Evolutionary conservation across 1,140 invertebrate genomes (phyloP), one percentile per base, ranked within the genome.

Genomic region (Drosophila grimshawi): DNA sequence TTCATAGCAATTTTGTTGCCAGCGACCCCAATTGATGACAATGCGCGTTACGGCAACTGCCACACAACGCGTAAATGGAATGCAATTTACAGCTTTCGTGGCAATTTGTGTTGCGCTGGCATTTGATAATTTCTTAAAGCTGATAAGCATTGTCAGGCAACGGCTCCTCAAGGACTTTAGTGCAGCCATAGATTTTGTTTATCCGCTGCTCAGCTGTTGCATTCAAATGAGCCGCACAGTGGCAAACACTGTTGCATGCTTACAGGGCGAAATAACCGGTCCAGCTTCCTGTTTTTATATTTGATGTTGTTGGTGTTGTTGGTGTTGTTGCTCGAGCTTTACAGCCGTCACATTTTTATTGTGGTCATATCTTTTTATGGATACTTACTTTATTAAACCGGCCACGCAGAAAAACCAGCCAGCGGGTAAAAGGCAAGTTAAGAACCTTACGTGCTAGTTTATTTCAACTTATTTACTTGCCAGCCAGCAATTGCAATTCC

Each of bases 401-500:
- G 52, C 49, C 57, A 69, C 45, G 55, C 55, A 48, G 51, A 46
- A 74, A 59, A 67, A 73, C 37, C 19, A 66, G 43, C 41, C 62
- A 76, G 68, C 64, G 19, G 52, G 41, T 33, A 41, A 61, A 52
- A 6, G 35, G 39, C 64, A 76, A 76, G 67, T 51, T 65, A 56
- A 59, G 71, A 71, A 71, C 61, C 70, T 68, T 76, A 81, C 76
- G 64, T 69, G 66, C 71, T 64, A 78, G 71, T 88, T 76, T 88
- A 82, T 82, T 69, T 88, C 63, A 68, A 80, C 72, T 83, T 86
- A 83, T 88, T 88, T 81, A 88, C 83, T 88, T 49, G 10, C 39
- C 39, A 43, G 56, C 19, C 49, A 55, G 48, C 35, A 33, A 61
- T 55, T 10, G 48, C 61, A 51, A 51, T 53, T 49, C 11, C 48